Base-by-base conservation (phyloP, 1,140 invertebrate genomes). In the Mizuhopecten yessoensis region DNA sequence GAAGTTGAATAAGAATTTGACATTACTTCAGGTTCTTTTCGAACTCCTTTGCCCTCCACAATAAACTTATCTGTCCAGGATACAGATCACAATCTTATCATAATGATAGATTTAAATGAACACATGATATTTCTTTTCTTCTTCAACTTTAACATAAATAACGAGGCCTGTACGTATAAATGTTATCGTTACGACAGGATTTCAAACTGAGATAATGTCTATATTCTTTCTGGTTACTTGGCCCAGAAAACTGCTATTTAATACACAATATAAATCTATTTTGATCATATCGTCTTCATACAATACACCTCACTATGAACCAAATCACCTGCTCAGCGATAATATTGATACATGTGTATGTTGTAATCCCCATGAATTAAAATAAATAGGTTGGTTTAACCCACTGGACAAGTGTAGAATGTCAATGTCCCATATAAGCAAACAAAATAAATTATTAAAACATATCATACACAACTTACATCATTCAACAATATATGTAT, bases 101-200 rank as follows among this genome's bases (percentile, higher is more conserved):
- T 75, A 75, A 29, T 75, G 57, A 75, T 29, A 75, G 23, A 75
- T 75, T 75, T 3, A 75, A 75, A 75, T 75, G 17, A 75, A 75
- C 57, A n/a, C 57, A 75, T 75, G 57, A 75, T 75, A 75, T 75
- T 75, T 75, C 57, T 75, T 75, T 75, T 75, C 57, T 75, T 29
- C 57, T 75, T n/a, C 57, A 23, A 75, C n/a, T 75, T 75, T 29
- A 75, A 75, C 57, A 75, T n/a, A 75, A 75, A 75, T n/a, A 75
- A 75, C 5, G 1, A 29, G 57, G 57, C n/a, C 23, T 29, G 57
- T 75, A 29, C 23, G 7, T 9, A 9, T 75, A n/a, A 75, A 75
- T 75, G 57, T 75, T 75, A 75, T 75, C 57, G 29, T 75, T 17
- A 75, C n/a, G 5, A n/a, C 23, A 7, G 57, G 57, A 29, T 75